A percentile compares a stretch with the other conserved stretches of the same genome.
Conservation (phyloP, 1,140 invertebrate genomes). For the Hestina assimilis region DNA sequence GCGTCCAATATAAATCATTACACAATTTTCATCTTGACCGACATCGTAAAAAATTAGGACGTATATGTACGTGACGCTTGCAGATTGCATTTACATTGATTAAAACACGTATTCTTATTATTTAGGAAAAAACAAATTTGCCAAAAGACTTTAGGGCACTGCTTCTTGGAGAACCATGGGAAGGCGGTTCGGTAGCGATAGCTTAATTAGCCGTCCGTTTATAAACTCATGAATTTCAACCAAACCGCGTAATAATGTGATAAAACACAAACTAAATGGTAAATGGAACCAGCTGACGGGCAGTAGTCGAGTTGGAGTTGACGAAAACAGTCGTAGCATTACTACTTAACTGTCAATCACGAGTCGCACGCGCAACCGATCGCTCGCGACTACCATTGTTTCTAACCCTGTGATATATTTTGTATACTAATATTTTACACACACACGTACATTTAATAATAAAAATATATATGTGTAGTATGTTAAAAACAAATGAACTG, state of each 20-base stretch:
- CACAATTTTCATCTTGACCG: slow-evolving; percentile 68
- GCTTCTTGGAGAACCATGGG: slow-evolving; percentile 31
- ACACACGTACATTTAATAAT: slow-evolving; percentile 11
- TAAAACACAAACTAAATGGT: slow-evolving; percentile 72
- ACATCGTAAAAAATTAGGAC: slow-evolving; percentile 64
- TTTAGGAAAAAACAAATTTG: slow-evolving; percentile 15
- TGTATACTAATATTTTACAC: slow-evolving; percentile 11
- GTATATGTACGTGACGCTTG: slow-evolving; percentile 42
- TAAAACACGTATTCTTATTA: slow-evolving; percentile 29
- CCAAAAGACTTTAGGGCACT: background rate
- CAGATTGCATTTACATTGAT: slow-evolving; percentile 23
- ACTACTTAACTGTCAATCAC: slow-evolving; percentile 35
- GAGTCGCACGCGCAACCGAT: slow-evolving; percentile 50
- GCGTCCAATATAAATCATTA: slow-evolving; percentile 47
- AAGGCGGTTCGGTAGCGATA: slow-evolving; percentile 6
- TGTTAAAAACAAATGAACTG: slow-evolving; percentile 61
- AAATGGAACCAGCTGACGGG: slow-evolving; percentile 56
- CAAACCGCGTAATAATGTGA: slow-evolving; percentile 59
- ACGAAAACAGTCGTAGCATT: slow-evolving; percentile 42
- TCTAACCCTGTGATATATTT: slow-evolving; percentile 22
- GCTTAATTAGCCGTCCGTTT: slow-evolving; percentile 29
- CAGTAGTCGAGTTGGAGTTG: slow-evolving; percentile 54
- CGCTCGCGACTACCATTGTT: slow-evolving; percentile 20
- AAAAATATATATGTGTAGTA: slow-evolving; percentile 33
- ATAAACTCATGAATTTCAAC: slow-evolving; percentile 35